Evolutionary conservation across 2,888 invertebrate genomes (phyloP), one percentile per base, ranked within the genome.

Genomic region (Sussaba pulchella): DNA sequence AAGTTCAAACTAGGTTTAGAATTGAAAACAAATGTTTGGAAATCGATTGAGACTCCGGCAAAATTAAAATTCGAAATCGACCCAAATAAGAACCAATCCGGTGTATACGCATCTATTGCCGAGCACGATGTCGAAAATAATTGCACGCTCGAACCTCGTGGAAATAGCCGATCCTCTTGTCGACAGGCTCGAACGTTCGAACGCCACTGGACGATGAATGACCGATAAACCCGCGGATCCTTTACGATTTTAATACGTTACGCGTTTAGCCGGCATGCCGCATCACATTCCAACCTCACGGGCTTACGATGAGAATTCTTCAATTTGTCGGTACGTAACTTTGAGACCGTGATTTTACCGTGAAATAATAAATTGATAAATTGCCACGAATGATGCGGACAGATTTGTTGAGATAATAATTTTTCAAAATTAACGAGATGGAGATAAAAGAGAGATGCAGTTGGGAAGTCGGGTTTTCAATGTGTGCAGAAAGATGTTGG

Each of bases 181-280:
- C 85, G 86, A 81, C 87, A 86, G 87, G n/a, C n/a, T n/a, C n/a
- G n/a, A n/a, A n/a, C n/a, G n/a, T n/a, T 87, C 86, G 84, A 84
- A 84, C 85, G 82, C 84, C 85, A 85, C 86, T 82, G 86, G 86
- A 86, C 88, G 89, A 88, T 88, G 87, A 88, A 88, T 87, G 87
- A 88, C 81, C 87, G 88, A 89, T 88, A 88, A 87, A 88, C 88
- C 81, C 77, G 61, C 52, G 52, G 12, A 70, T 80, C 66, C 43
- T 75, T 66, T 12, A 36, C 17, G 31, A 57, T 45, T 59, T 63
- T 59, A n/a, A 43, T 71, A 31, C 31, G 31, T 9, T 26, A 17
- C 36, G 31, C 57, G 3, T 57, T n/a, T 8, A 17, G 0, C 9
- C 31, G 43, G 52, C 47, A 61, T 21, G 39, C n/a, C 10, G 5